phyloP scores from a whole-genome alignment of 2,888 invertebrate genomes.

The Bibio marci region DNA sequence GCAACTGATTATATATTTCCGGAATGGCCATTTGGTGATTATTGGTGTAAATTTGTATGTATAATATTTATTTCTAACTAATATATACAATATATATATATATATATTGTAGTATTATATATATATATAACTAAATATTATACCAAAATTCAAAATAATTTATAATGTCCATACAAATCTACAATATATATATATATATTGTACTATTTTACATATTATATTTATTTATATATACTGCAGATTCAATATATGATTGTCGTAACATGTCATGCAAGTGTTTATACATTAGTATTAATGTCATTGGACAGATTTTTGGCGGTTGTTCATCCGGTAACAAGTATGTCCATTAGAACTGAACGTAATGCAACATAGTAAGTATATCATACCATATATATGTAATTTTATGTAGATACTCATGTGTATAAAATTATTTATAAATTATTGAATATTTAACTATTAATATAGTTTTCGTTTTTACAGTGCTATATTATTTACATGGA shows the following conservation, averaged over 20 bases:
- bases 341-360: conserved; percentile 64
- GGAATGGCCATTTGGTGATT: conserved; percentile 78
- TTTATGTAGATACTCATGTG: background rate
- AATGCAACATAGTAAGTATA: conserved; percentile 46
- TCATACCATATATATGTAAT: background rate
- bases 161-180: background rate
- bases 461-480: conserved; percentile 17
- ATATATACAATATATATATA: background rate
- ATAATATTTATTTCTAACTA: background rate
- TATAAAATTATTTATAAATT: background rate
- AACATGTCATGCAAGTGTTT: conserved; percentile 84
- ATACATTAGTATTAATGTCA: conserved; percentile 87
- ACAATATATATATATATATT: background rate
- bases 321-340: conserved; percentile 79
- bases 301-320: conserved; percentile 84
- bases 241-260: conserved; percentile 85
- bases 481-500: conserved; percentile 66
- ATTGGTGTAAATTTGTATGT: conserved; percentile 56
- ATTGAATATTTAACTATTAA: background rate
- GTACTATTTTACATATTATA: no score
- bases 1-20: conserved; percentile 77
- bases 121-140: background rate
- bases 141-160: background rate
- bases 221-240: conserved; percentile 20
- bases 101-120: background rate